Evolutionary conservation across 2,888 invertebrate species (phyloP), one percentile per base, ranked within the genome.

Genomic region (Acleris cristana): DNA sequence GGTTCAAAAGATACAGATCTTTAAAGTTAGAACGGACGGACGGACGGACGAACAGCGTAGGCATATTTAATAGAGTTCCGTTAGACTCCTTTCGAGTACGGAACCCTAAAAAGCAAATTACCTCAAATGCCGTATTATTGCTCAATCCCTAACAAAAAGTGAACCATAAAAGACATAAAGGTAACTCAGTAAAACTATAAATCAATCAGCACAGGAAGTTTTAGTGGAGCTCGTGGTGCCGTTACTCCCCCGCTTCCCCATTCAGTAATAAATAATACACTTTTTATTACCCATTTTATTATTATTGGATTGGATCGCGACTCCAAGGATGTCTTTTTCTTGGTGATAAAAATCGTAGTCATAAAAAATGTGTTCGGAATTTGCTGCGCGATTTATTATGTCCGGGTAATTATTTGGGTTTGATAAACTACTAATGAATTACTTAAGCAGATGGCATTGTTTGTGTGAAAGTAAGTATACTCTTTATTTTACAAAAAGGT

Each of bases 241-340:
- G 30, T 48, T 48, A 58, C 23, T 58, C 51, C 59, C 19, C 30
- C 18, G 52, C 52, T 2, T 16, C 51, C 34, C 34, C 40, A 60
- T 51, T 58, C 30, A 60, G 59, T 60, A 58, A 70, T 71, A 71
- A 69, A 71, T 71, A 69, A 71, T 71, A 71, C 61, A 63, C 63
- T 71, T 54, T 62, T 54, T 62, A 53, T 54, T 62, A 34, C 51
- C 53, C n/a, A 12, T 62, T 62, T 62, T 62, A 60, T 60, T 60
- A 23, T 60, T 60, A 60, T 60, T 60, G 59, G 59, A 60, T 60
- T 60, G 59, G 51, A 21, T 59, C 30, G 58, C 49, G 34, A 58
- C 58, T 58, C 59, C n/a, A 34, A 26, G 21, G 26, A 58, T 58
- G 48, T 58, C 48, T 56, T 18, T 58, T 60, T 23, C 34, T 49